Conservation (phyloP, 2,888 invertebrate genomes). For the Carterocephalus palaemon region DNA sequence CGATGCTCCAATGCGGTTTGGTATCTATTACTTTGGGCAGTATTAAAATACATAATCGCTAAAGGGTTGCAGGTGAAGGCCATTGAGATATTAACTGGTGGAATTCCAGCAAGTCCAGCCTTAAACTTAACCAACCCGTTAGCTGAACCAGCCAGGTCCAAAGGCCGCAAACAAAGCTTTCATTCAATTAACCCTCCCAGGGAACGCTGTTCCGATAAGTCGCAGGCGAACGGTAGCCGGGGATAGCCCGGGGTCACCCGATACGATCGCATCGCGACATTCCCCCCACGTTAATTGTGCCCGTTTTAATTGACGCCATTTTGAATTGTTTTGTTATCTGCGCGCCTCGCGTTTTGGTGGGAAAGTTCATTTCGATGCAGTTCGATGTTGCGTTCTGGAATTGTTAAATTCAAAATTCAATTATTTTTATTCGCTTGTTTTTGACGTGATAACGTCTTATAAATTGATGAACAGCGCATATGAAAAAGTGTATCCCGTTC, state of each 20-base stretch:
- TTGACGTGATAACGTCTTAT: background rate
- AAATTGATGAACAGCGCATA: no score
- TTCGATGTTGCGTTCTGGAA: no score
- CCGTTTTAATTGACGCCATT: conserved; percentile 63
- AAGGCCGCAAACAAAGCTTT: conserved; percentile 33
- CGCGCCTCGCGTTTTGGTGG: conserved; percentile 17
- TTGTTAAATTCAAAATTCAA: no score
- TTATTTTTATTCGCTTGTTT: conserved; percentile 4
- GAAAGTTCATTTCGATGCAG: conserved; percentile 5
- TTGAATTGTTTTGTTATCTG: conserved; percentile 28
- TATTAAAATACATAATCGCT: no score
- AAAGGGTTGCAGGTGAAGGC: no score
- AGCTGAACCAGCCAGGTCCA: background rate
- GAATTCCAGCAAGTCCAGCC: no score
- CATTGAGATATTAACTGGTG: no score
- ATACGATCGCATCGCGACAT: conserved; percentile 67
- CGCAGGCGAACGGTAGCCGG: conserved; percentile 60
- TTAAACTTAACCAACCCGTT: no score
- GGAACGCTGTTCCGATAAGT: conserved; percentile 62
- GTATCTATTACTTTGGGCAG: no score
- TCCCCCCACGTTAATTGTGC: conserved; percentile 65
- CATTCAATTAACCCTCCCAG: conserved; percentile 59
- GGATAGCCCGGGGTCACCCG: conserved; percentile 70
- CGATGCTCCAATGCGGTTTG: no score
- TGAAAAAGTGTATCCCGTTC: no score